Percentiles rank a stretch among this genome's conserved stretches.
phyloP scores from a whole-genome alignment of 2,888 invertebrate genomes.

The Anorthoa munda region DNA sequence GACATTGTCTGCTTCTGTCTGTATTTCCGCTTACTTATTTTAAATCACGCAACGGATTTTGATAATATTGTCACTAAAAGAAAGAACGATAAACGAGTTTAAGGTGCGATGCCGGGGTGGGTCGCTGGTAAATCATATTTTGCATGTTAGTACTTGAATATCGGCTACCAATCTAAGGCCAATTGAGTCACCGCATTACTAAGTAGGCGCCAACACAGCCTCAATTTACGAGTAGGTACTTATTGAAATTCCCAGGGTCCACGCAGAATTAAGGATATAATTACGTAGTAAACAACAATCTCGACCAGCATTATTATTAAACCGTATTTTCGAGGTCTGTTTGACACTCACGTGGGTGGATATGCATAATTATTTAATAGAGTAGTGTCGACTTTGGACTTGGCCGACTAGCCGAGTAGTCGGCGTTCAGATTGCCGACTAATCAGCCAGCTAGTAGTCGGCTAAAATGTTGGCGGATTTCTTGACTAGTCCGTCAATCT shows the following conservation, averaged over 20 bases:
- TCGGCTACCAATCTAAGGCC: not conserved
- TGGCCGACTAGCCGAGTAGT: not conserved
- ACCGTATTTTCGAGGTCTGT: slow-evolving; percentile 27
- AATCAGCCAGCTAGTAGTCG: not conserved
- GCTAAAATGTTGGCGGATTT: too few species aligned
- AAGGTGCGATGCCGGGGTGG: too few species aligned
- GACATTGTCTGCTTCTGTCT: too few species aligned
- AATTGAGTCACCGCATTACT: slow-evolving; percentile 15
- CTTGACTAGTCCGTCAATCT: too few species aligned
- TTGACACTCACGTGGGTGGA: slow-evolving; percentile 54
- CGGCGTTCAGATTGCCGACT: not conserved
- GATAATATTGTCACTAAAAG: too few species aligned
- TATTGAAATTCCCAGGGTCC: slow-evolving; percentile 30
- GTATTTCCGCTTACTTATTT: too few species aligned
- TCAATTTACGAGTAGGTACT: not conserved
- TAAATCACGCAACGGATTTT: too few species aligned
- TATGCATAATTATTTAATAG: slow-evolving; percentile 52
- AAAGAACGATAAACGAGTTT: too few species aligned
- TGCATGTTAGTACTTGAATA: not conserved
- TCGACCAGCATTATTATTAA: slow-evolving; percentile 31
- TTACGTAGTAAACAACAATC: slow-evolving; percentile 26
- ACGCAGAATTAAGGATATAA: slow-evolving; percentile 14
- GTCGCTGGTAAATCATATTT: not conserved
- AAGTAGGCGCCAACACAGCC: slow-evolving; percentile 4
- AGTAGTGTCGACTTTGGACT: not conserved